Conservation (phyloP, 1,140 invertebrate genomes). For the Drosophila athabasca region DNA sequence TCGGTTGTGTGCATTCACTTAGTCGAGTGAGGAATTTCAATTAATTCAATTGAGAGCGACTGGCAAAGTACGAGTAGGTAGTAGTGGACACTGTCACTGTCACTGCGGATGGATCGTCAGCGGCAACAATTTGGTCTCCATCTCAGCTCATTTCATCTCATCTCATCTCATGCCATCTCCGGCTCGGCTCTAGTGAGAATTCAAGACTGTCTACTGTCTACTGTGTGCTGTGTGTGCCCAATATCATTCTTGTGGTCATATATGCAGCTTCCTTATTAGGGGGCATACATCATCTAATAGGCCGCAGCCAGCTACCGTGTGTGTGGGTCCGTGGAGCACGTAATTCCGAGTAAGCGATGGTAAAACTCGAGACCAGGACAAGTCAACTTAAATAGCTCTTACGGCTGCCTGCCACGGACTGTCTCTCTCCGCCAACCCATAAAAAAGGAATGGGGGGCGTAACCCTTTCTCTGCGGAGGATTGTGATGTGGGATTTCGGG, state of each 20-base stretch:
- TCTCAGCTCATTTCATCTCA: conserved; percentile 1
- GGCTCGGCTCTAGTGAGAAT: conserved; percentile 59
- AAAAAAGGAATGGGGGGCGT: conserved; percentile 50
- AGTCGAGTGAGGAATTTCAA: conserved; percentile 77
- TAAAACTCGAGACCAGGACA: conserved; percentile 49
- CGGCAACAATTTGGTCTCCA: conserved; percentile 44
- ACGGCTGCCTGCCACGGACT: conserved; percentile 16
- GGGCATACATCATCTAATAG: conserved; percentile 69
- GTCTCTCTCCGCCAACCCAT: conserved; percentile 60
- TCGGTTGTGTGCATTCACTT: conserved; percentile 44
- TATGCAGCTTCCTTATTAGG: conserved; percentile 73
- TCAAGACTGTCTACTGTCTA: conserved; percentile 57
- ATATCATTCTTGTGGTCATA: conserved; percentile 1
- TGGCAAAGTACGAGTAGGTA: conserved; percentile 34
- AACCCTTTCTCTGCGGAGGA: conserved; percentile 53
- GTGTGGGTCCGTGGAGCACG: conserved; percentile 14
- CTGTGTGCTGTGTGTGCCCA: conserved; percentile 24
- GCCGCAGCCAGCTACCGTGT: conserved; percentile 7
- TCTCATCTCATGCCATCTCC: conserved; percentile 7
- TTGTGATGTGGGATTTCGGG: conserved; percentile 26
- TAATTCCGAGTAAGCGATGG: conserved; percentile 60
- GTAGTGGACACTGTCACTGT: conserved; percentile 35
- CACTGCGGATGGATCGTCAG: conserved; percentile 3
- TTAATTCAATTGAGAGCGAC: conserved; percentile 75
- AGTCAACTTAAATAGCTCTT: conserved; percentile 77